Evolutionary conservation across 1,140 invertebrate species (phyloP), one percentile per base, ranked within the genome.

Genomic region (Pissodes strobi): DNA sequence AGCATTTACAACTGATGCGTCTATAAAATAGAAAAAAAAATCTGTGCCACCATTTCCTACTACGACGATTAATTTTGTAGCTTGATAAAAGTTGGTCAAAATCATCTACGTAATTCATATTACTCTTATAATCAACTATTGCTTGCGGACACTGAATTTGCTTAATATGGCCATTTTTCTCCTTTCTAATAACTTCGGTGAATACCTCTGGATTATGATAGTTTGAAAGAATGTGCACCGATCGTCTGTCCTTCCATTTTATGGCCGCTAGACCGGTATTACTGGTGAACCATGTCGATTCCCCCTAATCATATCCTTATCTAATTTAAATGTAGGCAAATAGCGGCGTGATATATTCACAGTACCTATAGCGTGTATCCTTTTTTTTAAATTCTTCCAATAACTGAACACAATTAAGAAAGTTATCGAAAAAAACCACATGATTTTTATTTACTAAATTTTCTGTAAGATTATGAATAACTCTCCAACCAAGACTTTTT

Each of bases 91-190:
- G 53, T 45, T 74, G 57, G 60, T 68, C 68, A 61, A 70, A 66
- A 8, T 39, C 25, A 53, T 67, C 67, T 19, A 71, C 69, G 30
- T 64, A 67, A 10, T 67, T 67, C 64, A 71, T 71, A 22, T 67
- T 30, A 18, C 34, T 45, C 41, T 71, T 71, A 30, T 69, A 71
- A 48, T 67, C 63, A 9, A 1, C 15, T 23, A 69, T 46, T 10
- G 48, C n/a, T 57, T 61, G 52, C 3, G 69, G 69, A 46, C 67
- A 59, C 21, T 27, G 13, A 13, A 71, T 34, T 34, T 34, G 30
- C n/a, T 8, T 34, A 8, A 34, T 34, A n/a, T 6, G 6, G 6
- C 30, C 30, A 34, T 34, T 34, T 45, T 51, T 52, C 15, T 13
- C 19, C 12, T 53, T n/a, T 34, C 30, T n/a, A 8, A 46, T 46